Base-by-base conservation (phyloP, 2,888 invertebrate genomes). In the Camptogramma bilineatum region DNA sequence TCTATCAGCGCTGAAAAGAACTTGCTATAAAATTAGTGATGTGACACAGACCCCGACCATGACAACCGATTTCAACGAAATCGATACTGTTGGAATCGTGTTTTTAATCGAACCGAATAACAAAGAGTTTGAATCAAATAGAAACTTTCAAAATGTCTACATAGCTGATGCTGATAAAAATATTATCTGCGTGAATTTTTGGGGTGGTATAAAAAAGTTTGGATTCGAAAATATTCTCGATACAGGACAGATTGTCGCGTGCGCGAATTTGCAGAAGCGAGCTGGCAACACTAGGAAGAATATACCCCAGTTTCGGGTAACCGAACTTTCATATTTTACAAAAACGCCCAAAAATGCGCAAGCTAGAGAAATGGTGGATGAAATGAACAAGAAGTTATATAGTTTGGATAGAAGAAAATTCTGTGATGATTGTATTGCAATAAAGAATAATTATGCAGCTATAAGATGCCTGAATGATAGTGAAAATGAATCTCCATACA, bases 41-140 rank as follows among this genome's bases (percentile, higher is more conserved):
- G 75, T 95, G 19, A 65, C 78, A 0, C 71, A 79, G 66, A 86
- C 85, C 18, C 80, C 86, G 0, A 64, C 70, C 0, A 73, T 79
- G 58, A 61, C 66, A 4, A 86, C 85, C 18, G 83, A 88, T 52
- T 95, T 95, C 77, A 94, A 95, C 66, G 97, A 97, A 91, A 93
- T 97, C 69, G 97, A 97, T 85, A 95, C 95, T 9, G 94, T 95
- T 4, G 97, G 97, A 1, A 75, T 96, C 2, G 93, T 97, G 44
- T 91, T 96, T 21, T 84, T 90, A 62, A 88, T 95, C 42, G 94
- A 93, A 68, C 91, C 94, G 21, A 81, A 90, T 24, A 88, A 86
- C 21, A 78, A 84, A 64, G 88, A 90, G 13, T 88, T 90, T 57
- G 83, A 88, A 57, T 81, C 82, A 39, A 78, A 68, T 42, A 85